Conservation (phyloP, 2,113 vertebrate genomes). For the Hemichromis elongatus region DNA sequence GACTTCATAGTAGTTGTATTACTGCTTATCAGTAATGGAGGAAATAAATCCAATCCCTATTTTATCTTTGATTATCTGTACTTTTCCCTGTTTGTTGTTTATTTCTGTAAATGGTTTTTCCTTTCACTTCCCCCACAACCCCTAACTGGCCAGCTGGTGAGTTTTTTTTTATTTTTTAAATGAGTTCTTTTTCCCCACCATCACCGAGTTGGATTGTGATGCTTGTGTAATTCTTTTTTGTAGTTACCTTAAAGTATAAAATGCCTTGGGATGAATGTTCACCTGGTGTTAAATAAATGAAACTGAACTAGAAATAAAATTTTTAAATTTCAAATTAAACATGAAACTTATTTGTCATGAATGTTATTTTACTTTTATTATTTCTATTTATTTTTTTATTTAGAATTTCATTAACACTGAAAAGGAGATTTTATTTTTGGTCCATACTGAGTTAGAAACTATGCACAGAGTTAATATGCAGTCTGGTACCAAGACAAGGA, state of each 20-base stretch:
- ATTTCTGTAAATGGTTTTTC: neutral
- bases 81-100: neutral
- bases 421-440: neutral
- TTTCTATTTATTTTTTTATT: accelerated
- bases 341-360: neutral
- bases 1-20: no score
- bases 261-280: neutral
- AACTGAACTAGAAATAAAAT: neutral
- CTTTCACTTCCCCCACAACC: no score
- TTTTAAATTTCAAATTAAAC: neutral
- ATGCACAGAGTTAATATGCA: neutral
- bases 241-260: neutral
- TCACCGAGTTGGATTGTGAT: neutral
- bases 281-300: neutral
- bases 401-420: neutral
- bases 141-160: no score
- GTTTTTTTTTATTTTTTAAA: no score
- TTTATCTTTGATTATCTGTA: neutral
- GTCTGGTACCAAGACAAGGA: neutral
- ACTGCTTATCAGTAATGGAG: no score
- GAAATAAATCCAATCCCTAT: no score
- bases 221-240: neutral
- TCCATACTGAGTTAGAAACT: neutral
- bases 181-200: no score
- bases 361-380: neutral